A percentile compares a stretch with the other conserved stretches of the same genome.
These are phyloP conservation scores for Nemapogon koenigi DNA, from an alignment of 2,888 invertebrate genomes.

Conservation along the genomic window DNA sequence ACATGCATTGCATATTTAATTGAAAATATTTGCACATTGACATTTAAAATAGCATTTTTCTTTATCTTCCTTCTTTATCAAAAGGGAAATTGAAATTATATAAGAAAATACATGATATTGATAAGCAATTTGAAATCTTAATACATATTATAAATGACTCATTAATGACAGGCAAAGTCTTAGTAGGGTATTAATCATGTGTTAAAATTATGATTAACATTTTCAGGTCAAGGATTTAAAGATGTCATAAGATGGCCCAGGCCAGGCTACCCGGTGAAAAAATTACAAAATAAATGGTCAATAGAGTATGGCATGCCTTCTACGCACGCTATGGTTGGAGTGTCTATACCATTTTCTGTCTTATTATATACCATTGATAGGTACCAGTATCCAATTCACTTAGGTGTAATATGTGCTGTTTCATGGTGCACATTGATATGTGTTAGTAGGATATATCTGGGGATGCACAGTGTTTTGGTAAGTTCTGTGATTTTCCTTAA, in stretches of 20 bases:
- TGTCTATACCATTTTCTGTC: slow-evolving; percentile 87
- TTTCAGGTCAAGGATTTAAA: slow-evolving; percentile 84
- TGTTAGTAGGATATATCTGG: slow-evolving; percentile 85
- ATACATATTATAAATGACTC: no score
- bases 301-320: slow-evolving; percentile 95
- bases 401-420: slow-evolving; percentile 66
- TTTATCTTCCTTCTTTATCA: no score
- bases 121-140: no score
- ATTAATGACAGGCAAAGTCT: no score
- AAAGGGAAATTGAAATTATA: no score
- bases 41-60: no score
- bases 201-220: no score
- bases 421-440: slow-evolving; percentile 81
- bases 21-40: no score
- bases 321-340: slow-evolving; percentile 91
- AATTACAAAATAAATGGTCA: slow-evolving; percentile 87
- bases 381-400: slow-evolving; percentile 73
- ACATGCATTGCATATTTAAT: no score
- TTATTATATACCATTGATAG: slow-evolving; percentile 80
- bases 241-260: slow-evolving; percentile 88
- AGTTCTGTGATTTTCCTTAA: no score
- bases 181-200: no score
- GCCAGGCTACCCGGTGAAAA: slow-evolving; percentile 83
- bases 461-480: slow-evolving; percentile 92
- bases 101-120: no score